These are phyloP conservation scores for Microtus richardsoni DNA, from an alignment of 2,113 vertebrate genomes.

Conservation along the genomic window DNA sequence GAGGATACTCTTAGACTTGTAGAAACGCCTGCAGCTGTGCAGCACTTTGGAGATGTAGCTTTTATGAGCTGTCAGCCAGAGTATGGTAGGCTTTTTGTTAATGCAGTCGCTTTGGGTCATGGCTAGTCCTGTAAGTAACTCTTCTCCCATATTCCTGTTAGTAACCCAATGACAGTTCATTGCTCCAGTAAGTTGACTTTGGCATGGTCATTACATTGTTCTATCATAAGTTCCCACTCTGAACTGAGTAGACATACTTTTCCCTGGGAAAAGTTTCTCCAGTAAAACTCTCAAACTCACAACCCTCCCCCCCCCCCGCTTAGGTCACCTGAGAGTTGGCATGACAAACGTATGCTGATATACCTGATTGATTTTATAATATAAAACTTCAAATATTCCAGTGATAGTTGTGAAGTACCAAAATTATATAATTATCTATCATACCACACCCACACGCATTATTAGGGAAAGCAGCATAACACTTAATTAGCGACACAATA, in stretches of 20 bases:
- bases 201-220: not conserved
- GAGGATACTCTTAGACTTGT: not conserved
- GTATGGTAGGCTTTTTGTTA: not conserved
- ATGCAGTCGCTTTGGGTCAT: not conserved
- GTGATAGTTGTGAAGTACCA: not conserved
- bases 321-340: not conserved
- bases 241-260: not conserved
- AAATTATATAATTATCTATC: not conserved
- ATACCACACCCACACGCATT: not conserved
- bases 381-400: slow-evolving; percentile 28
- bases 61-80: not conserved
- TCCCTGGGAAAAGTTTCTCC: not conserved
- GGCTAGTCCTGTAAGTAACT: not conserved
- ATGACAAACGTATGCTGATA: not conserved
- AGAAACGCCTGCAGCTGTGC: not conserved
- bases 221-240: no score
- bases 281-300: not conserved
- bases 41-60: not conserved
- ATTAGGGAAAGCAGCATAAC: not conserved
- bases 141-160: not conserved
- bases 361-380: not conserved
- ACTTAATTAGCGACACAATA: not conserved
- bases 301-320: no score
- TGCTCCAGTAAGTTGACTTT: not conserved
- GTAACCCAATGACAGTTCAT: not conserved